phyloP scores from a whole-genome alignment of 2,888 invertebrate genomes.

The Aphidius colemani region DNA sequence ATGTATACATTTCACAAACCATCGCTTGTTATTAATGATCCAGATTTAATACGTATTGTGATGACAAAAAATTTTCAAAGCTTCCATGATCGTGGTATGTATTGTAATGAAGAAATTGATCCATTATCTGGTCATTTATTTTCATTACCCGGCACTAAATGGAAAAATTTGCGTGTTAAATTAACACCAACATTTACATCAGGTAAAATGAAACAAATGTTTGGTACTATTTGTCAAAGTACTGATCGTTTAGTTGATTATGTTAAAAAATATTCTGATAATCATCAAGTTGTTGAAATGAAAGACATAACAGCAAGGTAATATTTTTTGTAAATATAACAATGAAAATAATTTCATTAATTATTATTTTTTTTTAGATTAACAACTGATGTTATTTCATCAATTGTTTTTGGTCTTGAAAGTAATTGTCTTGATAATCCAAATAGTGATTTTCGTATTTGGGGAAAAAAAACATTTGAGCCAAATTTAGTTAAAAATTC shows the following conservation, averaged over 20 bases:
- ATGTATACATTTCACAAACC: constrained; percentile 46
- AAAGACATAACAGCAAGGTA: constrained; percentile 47
- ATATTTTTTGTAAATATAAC: not conserved
- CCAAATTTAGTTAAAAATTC: constrained; percentile 34
- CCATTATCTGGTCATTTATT: constrained; percentile 51
- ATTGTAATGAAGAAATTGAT: constrained; percentile 48
- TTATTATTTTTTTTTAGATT: too few relatives aligned
- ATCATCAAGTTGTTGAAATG: constrained; percentile 28
- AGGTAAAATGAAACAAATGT: constrained; percentile 56
- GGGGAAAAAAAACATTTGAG: constrained; percentile 45
- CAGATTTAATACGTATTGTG: constrained; percentile 48
- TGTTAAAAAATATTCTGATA: constrained; percentile 30
- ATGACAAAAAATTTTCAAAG: constrained; percentile 52
- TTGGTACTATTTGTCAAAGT: constrained; percentile 43
- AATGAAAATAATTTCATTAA: not conserved
- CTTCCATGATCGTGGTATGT: constrained; percentile 54
- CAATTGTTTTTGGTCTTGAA: constrained; percentile 49
- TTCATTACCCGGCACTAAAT: constrained; percentile 47
- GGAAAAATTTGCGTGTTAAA: constrained; percentile 54
- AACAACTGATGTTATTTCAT: constrained; percentile 47
- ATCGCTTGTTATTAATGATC: constrained; percentile 49
- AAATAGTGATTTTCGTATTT: constrained; percentile 45
- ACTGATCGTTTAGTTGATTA: constrained; percentile 38
- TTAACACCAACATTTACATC: constrained; percentile 59
- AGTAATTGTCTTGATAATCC: constrained; percentile 45